Base-by-base conservation (phyloP, 2,113 vertebrate genomes). In the Pontoporia blainvillei region DNA sequence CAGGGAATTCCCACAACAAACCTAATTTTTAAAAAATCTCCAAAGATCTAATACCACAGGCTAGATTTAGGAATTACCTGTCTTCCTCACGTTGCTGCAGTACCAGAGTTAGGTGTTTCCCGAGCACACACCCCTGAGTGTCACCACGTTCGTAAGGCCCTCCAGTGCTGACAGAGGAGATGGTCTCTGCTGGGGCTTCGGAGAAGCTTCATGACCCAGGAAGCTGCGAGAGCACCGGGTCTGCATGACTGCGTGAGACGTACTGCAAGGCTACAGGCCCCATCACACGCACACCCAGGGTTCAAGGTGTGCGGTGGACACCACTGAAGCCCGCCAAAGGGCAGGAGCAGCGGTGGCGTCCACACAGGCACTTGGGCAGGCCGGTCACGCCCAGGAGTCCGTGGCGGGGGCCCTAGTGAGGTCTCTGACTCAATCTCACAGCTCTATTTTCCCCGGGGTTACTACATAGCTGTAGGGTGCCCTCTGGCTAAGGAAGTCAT, bases 321-420 rank as follows among this genome's bases (percentile, higher is more conserved):
- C 41, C 36, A 27, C 27, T 2, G 25, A 72, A 46, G 18, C 17
- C n/a, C 34, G 20, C 59, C 9, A 21, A 61, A 31, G 34, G 75
- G 92, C 86, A 97, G 94, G 72, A 97, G 82, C 29, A 81, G 92
- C 95, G 75, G 94, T 92, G 86, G 97, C 52, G 67, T 94, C 86
- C 84, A 69, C 75, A 89, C 92, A 98, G 98, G 98, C 98, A 98
- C 98, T 98, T 98, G 94, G 98, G 98, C 98, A 96, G 86, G 57
- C 95, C 97, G 97, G 96, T 96, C 94, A 94, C 62, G 87, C 92
- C 97, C 97, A 94, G 8, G 62, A 23, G 81, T 81, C 96, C 59
- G 13, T 4, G 59, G 97, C 84, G 95, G 34, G 34, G 29, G 8
- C 97, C 96, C 97, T 93, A 91, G 81, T 95, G 96, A 96, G 94